Evolutionary conservation across 2,113 vertebrate genomes (phyloP).

Genomic region (Callorhinus ursinus): DNA sequence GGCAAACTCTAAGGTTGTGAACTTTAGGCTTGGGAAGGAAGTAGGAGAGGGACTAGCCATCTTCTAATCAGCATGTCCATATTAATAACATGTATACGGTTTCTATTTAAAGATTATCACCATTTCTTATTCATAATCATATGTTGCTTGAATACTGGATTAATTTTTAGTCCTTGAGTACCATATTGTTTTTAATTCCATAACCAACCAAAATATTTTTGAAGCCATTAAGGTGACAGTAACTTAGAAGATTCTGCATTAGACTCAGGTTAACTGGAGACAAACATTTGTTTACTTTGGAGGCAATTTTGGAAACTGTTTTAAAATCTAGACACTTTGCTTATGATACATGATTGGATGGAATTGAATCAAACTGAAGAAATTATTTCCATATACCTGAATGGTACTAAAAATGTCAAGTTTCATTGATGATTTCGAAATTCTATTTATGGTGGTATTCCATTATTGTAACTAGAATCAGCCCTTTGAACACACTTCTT

Average conservation of each 20-base stretch:
- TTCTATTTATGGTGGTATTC: not conserved
- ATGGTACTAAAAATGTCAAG: conserved; percentile 15
- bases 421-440: conserved; percentile 28
- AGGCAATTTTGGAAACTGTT: conserved; percentile 18
- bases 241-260: conserved; percentile 24
- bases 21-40: not conserved
- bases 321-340: conserved; percentile 21
- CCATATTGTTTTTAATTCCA: not conserved
- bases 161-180: not conserved
- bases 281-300: conserved; percentile 3
- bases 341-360: not conserved
- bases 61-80: not conserved
- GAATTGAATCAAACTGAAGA: conserved; percentile 37
- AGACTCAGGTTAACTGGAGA: not conserved
- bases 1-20: not conserved
- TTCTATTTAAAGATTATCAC: not conserved
- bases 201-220: not conserved
- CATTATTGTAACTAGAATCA: not conserved
- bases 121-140: not conserved
- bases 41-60: not conserved
- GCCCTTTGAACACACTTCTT: not conserved
- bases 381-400: not conserved
- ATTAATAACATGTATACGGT: not conserved
- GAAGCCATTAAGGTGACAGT: not conserved
- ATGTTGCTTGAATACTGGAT: not conserved